Evolutionary conservation across 2,113 vertebrate species (phyloP).

Genomic region (Dissostichus mawsoni): DNA sequence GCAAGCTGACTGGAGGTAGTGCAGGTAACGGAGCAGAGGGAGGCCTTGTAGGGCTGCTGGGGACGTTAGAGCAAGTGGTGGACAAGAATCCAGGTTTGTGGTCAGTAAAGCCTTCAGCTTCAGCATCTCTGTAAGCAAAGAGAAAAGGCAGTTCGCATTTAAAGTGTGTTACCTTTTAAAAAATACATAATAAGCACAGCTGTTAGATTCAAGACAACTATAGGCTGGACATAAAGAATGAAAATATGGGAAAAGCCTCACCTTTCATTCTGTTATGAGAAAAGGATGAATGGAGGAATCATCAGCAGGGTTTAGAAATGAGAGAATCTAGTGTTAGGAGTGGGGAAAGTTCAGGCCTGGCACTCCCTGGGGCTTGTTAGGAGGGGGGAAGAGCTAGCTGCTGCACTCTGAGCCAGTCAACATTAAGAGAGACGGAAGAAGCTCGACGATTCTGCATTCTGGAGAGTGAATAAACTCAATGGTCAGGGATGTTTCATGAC

Average conservation of each 20-base stretch:
- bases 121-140: slow-evolving; percentile 46
- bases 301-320: slow-evolving; percentile 52
- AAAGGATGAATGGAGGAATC: slow-evolving; percentile 29
- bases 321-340: slow-evolving; percentile 45
- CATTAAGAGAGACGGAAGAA: slow-evolving; percentile 60
- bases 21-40: slow-evolving; percentile 13
- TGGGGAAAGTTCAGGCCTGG: slow-evolving; percentile 61
- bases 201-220: not conserved
- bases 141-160: not conserved
- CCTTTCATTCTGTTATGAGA: slow-evolving; percentile 54
- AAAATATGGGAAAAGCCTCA: slow-evolving; percentile 51
- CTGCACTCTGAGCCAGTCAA: slow-evolving; percentile 70
- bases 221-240: not conserved
- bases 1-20: slow-evolving; percentile 15
- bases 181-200: not conserved
- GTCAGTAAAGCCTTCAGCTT: slow-evolving; percentile 12
- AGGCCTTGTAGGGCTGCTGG: slow-evolving; percentile 20
- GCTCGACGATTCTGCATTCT: slow-evolving; percentile 41
- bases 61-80: slow-evolving; percentile 15
- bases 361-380: slow-evolving; percentile 66
- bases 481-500: slow-evolving; percentile 48
- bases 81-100: slow-evolving; percentile 23
- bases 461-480: slow-evolving; percentile 61
- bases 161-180: not conserved
- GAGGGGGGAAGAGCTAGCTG: slow-evolving; percentile 65